These are phyloP conservation scores for Chaetorhynchus papuensis DNA, from an alignment of 2,113 vertebrate genomes.

Conservation along the genomic window DNA sequence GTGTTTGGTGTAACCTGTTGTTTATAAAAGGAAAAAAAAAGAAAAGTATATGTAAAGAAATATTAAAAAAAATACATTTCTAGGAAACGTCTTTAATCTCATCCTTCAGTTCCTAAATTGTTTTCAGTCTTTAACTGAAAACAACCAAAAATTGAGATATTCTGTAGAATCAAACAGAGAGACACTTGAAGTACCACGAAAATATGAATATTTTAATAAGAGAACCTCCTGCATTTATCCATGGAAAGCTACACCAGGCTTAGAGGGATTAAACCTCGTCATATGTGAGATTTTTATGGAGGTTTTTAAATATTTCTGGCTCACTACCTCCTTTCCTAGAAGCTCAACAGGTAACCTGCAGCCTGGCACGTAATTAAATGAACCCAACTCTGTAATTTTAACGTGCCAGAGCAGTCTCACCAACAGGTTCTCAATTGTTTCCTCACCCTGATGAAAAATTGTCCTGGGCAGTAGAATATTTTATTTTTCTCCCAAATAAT, in stretches of 20 bases:
- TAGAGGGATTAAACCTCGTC: not conserved
- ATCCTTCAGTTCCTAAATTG: not conserved
- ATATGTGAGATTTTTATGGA: not conserved
- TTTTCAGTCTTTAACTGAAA: not conserved
- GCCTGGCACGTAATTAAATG: not conserved
- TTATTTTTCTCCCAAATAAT: not conserved
- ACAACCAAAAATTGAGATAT: not conserved
- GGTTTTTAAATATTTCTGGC: not conserved
- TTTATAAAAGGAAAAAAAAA: accelerated
- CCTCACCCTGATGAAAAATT: not conserved
- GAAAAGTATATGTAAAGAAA: not conserved
- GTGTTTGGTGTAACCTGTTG: accelerated
- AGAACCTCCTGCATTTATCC: not conserved
- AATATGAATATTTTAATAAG: not conserved
- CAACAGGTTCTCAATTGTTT: not conserved
- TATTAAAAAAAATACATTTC: not conserved
- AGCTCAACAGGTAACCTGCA: not conserved
- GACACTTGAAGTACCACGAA: not conserved
- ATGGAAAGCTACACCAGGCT: not conserved
- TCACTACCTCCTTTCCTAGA: not conserved
- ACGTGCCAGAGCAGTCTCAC: not conserved
- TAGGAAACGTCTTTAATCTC: not conserved
- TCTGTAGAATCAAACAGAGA: not conserved
- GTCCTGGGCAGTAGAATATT: no score
- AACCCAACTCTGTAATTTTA: not conserved